Evolutionary conservation across 2,888 invertebrate genomes (phyloP).

Genomic region (Agrochola circellaris): DNA sequence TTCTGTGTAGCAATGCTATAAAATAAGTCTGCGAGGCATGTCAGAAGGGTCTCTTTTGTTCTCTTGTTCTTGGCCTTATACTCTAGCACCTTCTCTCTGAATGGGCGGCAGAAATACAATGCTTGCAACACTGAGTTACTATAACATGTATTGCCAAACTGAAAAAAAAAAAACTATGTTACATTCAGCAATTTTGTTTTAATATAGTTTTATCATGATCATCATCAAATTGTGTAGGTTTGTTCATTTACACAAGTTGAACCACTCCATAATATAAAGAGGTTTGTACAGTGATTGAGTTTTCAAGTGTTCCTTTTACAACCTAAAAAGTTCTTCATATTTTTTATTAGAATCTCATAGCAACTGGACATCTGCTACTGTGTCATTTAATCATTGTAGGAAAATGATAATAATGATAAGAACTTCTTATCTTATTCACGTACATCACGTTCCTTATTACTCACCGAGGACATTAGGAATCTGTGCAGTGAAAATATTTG

Average conservation of each 20-base stretch:
- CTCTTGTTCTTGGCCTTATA: conserved; percentile 99
- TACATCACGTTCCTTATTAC: conserved; percentile 37
- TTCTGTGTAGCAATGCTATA: conserved; percentile 99
- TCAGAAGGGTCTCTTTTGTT: conserved; percentile 98
- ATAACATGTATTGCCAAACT: conserved; percentile 99
- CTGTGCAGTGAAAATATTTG: conserved; percentile 14
- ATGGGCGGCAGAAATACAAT: conserved; percentile 99
- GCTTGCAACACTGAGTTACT: conserved; percentile 99
- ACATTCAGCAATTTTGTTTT: background rate
- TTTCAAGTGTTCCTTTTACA: background rate
- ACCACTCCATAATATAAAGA: background rate
- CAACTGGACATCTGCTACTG: conserved; percentile 27
- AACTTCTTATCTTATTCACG: conserved; percentile 44
- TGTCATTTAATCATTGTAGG: conserved; percentile 34
- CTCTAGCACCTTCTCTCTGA: conserved; percentile 99
- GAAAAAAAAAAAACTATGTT: conserved; percentile 76
- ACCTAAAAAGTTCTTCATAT: background rate
- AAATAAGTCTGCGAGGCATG: conserved; percentile 99
- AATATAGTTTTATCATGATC: background rate
- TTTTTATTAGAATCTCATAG: conserved; percentile 25
- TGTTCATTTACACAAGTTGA: background rate
- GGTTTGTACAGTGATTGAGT: background rate
- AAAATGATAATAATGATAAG: conserved; percentile 48
- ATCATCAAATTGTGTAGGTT: background rate
- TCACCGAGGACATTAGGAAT: conserved; percentile 20